phyloP scores from a whole-genome alignment of 1,140 invertebrate genomes.

The Phymorhynchus buccinoides region DNA sequence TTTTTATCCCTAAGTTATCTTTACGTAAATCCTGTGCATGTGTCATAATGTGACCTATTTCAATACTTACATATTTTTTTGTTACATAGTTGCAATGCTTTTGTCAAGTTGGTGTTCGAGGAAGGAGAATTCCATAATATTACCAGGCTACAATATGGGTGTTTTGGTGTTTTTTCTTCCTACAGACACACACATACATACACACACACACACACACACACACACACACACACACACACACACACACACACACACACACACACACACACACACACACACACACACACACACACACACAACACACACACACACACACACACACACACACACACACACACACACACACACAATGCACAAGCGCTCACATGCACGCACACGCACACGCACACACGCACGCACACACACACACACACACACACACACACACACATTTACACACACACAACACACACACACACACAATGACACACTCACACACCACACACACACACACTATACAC shows the following conservation, averaged over 20 bases:
- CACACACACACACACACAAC: conserved; percentile 1
- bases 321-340: conserved; percentile 7
- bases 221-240: conserved; percentile 1
- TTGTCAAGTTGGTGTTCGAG: too few species aligned
- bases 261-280: conserved; percentile 1
- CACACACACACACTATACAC: background rate
- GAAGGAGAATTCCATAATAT: too few species aligned
- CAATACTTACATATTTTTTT: too few species aligned
- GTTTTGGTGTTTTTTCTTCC: background rate
- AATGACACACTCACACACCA: background rate
- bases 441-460: background rate
- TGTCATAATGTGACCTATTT: too few species aligned
- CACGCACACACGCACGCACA: background rate
- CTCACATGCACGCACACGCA: background rate
- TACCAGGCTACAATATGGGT: background rate
- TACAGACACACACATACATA: background rate
- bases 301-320: conserved; percentile 18
- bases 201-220: background rate
- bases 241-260: background rate
- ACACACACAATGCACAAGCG: background rate
- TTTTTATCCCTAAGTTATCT: background rate
- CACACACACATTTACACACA: conserved; percentile 6
- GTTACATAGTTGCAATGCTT: too few species aligned
- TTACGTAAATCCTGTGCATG: too few species aligned
- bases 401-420: conserved; percentile 17